Conservation (phyloP, 2,113 vertebrate genomes). For the Equus przewalskii region DNA sequence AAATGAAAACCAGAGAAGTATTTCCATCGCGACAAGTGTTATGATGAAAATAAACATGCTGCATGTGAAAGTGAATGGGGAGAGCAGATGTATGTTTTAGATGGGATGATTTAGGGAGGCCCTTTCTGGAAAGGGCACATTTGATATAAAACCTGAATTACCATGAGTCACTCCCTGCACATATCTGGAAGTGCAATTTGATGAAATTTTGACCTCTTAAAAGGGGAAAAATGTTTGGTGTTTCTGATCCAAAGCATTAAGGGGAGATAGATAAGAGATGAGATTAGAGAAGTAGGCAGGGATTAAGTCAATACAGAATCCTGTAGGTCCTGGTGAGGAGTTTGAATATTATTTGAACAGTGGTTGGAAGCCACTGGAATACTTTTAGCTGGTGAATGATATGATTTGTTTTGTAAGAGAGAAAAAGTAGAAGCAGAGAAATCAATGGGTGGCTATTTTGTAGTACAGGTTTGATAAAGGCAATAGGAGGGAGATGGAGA, state of each 20-base stretch:
- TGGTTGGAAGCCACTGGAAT: neutral
- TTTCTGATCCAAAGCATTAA: neutral
- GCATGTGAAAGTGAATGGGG: neutral
- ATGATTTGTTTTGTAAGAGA: neutral
- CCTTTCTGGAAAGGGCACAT: neutral
- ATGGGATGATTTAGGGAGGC: neutral
- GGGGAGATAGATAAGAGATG: neutral
- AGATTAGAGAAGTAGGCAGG: neutral
- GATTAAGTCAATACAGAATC: neutral
- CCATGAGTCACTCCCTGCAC: neutral
- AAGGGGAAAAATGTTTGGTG: neutral
- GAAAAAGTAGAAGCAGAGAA: neutral
- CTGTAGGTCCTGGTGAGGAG: neutral
- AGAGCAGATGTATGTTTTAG: neutral
- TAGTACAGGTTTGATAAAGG: neutral
- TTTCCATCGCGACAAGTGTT: neutral
- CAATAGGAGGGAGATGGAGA: neutral
- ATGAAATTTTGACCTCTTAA: neutral
- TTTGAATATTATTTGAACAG: neutral
- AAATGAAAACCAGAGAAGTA: neutral
- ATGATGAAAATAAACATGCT: neutral
- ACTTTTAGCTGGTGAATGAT: neutral
- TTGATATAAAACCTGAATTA: neutral
- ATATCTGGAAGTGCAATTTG: neutral
- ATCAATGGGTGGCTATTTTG: neutral